These are phyloP conservation scores for Centropus unirufus DNA, from an alignment of 2,113 vertebrate genomes.

Conservation along the genomic window DNA sequence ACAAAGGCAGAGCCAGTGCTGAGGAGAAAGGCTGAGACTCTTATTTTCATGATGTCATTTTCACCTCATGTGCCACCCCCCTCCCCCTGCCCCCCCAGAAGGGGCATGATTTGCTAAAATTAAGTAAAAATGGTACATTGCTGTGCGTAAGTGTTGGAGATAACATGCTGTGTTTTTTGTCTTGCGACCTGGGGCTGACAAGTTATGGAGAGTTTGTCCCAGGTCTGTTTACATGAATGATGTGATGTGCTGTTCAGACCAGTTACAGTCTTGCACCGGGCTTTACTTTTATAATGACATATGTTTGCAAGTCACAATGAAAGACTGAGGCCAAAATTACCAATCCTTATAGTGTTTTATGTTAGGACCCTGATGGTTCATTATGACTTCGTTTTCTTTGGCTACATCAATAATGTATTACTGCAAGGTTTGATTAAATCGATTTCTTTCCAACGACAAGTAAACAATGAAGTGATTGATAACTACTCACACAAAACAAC, in stretches of 20 bases:
- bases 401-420: slow-evolving; percentile 73
- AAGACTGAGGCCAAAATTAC: not conserved
- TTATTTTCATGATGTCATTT: not conserved
- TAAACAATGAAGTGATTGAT: slow-evolving; percentile 77
- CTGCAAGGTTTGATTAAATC: slow-evolving; percentile 69
- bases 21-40: not conserved
- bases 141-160: not conserved
- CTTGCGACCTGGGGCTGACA: not conserved
- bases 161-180: not conserved
- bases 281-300: not conserved
- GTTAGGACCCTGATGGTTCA: slow-evolving; percentile 54
- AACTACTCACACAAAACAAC: slow-evolving; percentile 55
- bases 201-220: not conserved
- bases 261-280: not conserved
- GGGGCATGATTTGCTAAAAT: not conserved
- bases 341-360: slow-evolving; percentile 16
- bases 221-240: not conserved
- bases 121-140: not conserved
- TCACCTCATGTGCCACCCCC: not conserved
- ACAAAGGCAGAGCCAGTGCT: slow-evolving; percentile 10
- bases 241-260: not conserved
- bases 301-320: not conserved
- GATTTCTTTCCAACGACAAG: slow-evolving; percentile 72
- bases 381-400: slow-evolving; percentile 65
- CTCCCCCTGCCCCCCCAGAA: not conserved